phyloP scores from a whole-genome alignment of 2,113 vertebrate genomes.

The Chamaetylas fuelleborni region DNA sequence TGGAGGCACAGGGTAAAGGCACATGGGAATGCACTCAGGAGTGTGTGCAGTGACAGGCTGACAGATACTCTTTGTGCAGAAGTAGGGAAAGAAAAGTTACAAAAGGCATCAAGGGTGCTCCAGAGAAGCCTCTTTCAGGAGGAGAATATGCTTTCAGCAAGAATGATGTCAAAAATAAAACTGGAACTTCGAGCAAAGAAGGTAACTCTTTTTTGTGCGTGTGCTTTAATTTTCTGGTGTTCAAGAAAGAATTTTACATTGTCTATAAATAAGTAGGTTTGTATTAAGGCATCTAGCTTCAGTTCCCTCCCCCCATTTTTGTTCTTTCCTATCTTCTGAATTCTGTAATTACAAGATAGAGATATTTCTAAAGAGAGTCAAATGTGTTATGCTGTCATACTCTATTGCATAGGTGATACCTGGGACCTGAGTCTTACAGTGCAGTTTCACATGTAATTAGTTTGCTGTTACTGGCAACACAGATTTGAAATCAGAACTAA shows the following conservation, averaged over 20 bases:
- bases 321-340: background rate
- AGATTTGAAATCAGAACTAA: conserved; percentile 1
- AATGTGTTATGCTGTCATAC: background rate
- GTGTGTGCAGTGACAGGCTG: background rate
- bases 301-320: background rate
- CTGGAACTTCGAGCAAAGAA: background rate
- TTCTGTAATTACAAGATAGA: background rate
- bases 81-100: background rate
- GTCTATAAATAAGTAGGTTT: background rate
- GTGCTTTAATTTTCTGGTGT: background rate
- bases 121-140: background rate
- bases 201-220: background rate
- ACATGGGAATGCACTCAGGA: background rate
- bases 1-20: background rate
- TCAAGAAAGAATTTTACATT: background rate
- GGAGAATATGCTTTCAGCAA: background rate
- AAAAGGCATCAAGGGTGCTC: background rate
- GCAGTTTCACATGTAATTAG: background rate
- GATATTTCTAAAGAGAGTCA: background rate
- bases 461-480: background rate
- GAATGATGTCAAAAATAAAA: background rate
- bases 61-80: rapidly evolving
- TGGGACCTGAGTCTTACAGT: background rate
- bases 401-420: background rate
- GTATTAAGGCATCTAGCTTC: background rate